Evolutionary conservation across 2,113 vertebrate genomes (phyloP).

Genomic region (Cranoglanis bouderius): DNA sequence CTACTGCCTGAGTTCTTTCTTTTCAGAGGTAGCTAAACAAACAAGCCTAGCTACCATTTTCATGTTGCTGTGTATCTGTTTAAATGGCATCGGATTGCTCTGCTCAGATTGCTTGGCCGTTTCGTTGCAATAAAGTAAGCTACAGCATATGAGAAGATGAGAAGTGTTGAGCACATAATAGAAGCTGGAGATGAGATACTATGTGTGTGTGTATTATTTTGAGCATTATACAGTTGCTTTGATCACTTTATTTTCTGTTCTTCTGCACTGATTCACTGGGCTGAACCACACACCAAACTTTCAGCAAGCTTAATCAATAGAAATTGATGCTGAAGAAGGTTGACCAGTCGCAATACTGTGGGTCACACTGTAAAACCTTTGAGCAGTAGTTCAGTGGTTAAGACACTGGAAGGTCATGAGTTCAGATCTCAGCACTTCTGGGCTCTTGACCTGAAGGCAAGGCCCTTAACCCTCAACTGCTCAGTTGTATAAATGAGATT

Average conservation of each 20-base stretch:
- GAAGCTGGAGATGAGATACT: slow-evolving; percentile 5
- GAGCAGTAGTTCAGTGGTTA: too few relatives aligned
- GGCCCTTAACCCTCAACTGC: too few relatives aligned
- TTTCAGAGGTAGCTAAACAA: neutral
- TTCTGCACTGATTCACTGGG: neutral
- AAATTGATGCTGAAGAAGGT: neutral
- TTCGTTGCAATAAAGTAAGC: neutral
- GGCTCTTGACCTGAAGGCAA: too few relatives aligned
- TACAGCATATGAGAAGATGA: neutral
- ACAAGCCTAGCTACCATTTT: neutral
- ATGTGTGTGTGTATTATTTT: neutral
- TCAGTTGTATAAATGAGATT: too few relatives aligned
- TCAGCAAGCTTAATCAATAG: neutral
- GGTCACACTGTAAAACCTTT: neutral
- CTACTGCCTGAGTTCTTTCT: neutral
- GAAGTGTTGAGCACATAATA: neutral
- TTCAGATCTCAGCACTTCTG: too few relatives aligned
- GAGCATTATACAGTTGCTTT: neutral
- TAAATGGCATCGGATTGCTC: neutral
- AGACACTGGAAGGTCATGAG: too few relatives aligned
- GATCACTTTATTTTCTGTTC: neutral
- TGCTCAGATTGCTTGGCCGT: neutral
- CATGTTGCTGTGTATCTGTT: neutral
- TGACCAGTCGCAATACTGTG: too few relatives aligned
- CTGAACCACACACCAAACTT: neutral